Percentiles rank a stretch among this genome's conserved stretches.
Evolutionary conservation across 2,888 invertebrate species (phyloP).

Genomic region (Drosophila pseudotakahashii): DNA sequence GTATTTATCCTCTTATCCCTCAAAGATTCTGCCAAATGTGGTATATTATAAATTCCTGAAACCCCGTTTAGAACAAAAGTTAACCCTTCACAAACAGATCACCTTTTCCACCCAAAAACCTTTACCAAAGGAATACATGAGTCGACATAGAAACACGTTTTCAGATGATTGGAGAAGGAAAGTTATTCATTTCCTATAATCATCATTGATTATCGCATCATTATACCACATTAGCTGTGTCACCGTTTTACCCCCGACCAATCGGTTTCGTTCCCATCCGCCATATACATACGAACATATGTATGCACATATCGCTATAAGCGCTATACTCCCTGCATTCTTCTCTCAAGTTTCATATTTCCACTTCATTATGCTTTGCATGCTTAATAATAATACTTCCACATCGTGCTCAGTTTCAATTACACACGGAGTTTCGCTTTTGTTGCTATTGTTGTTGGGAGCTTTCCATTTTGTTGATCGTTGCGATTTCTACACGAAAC

Average conservation of each 20-base stretch:
- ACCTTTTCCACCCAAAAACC: too few species aligned
- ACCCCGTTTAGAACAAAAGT: too few species aligned
- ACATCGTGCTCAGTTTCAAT: slow-evolving; percentile 76
- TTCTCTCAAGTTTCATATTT: slow-evolving; percentile 70
- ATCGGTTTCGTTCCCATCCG: slow-evolving; percentile 1
- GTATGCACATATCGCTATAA: slow-evolving; percentile 1
- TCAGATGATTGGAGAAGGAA: slow-evolving; percentile 24
- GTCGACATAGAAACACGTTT: background rate
- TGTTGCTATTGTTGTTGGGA: slow-evolving; percentile 52
- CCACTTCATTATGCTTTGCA: slow-evolving; percentile 78
- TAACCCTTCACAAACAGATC: too few species aligned
- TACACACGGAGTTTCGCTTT: slow-evolving; percentile 75
- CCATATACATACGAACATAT: too few species aligned
- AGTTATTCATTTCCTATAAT: slow-evolving; percentile 43
- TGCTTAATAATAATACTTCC: slow-evolving; percentile 79
- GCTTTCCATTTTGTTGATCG: slow-evolving; percentile 76
- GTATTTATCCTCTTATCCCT: background rate
- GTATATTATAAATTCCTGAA: too few species aligned
- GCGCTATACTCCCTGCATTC: slow-evolving; percentile 39
- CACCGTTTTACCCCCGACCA: slow-evolving; percentile 25
- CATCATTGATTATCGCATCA: slow-evolving; percentile 48
- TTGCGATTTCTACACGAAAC: slow-evolving; percentile 73
- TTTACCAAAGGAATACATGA: too few species aligned
- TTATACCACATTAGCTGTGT: slow-evolving; percentile 46
- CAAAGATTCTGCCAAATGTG: background rate